phyloP scores from a whole-genome alignment of 1,140 invertebrate species.

The Trachymyrmex cornetzi region DNA sequence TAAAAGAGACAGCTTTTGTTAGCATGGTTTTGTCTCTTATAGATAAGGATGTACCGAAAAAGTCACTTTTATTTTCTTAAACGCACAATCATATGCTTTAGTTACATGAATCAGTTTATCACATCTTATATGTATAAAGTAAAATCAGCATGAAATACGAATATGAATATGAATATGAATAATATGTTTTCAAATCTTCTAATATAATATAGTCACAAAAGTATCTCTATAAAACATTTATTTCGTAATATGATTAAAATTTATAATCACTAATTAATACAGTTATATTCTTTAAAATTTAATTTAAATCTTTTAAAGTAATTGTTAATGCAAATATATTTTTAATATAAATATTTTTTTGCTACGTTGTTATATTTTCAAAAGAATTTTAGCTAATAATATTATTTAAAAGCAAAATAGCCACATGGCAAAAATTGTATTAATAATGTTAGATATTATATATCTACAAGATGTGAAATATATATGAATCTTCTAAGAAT shows the following conservation, averaged over 20 bases:
- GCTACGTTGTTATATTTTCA: not conserved
- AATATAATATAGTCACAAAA: not conserved
- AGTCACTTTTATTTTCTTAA: not conserved
- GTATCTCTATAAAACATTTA: not conserved
- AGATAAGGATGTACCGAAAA: not conserved
- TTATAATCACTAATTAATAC: not conserved
- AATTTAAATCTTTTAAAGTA: not conserved
- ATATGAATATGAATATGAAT: not conserved
- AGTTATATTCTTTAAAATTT: not conserved
- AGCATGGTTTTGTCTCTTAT: not conserved
- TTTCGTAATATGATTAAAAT: not conserved
- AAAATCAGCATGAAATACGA: not conserved
- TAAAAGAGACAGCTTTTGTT: not conserved
- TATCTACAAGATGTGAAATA: not conserved
- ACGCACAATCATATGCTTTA: not conserved
- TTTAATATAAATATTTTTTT: not conserved
- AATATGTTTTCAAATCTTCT: not conserved
- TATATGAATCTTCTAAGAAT: too few relatives aligned
- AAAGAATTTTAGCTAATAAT: not conserved
- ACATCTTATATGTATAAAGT: not conserved
- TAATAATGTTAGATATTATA: not conserved
- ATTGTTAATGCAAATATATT: not conserved
- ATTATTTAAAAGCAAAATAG: not conserved
- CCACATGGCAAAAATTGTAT: not conserved
- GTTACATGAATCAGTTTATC: not conserved